Evolutionary conservation across 2,888 invertebrate genomes (phyloP).

Genomic region (Cheiracanthium punctorium): DNA sequence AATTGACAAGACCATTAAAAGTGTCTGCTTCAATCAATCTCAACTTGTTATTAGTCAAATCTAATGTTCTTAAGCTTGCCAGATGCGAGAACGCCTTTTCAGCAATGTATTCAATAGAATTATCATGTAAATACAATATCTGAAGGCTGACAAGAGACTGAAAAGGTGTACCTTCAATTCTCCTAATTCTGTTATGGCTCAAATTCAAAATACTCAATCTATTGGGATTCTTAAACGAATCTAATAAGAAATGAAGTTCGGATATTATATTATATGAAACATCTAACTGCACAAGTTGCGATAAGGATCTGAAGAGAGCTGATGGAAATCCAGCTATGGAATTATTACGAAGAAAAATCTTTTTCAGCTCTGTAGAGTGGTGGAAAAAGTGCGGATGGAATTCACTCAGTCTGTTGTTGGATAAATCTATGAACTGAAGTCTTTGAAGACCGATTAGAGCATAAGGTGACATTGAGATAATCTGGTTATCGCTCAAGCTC

Average conservation of each 20-base stretch:
- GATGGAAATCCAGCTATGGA: slow-evolving; percentile 90
- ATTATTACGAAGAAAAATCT: slow-evolving; percentile 93
- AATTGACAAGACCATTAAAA: slow-evolving; percentile 89
- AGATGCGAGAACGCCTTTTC: slow-evolving; percentile 92
- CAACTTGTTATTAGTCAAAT: slow-evolving; percentile 90
- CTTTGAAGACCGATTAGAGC: slow-evolving; percentile 87
- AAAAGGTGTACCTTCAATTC: slow-evolving; percentile 89
- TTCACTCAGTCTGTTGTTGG: slow-evolving; percentile 88
- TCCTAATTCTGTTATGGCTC: slow-evolving; percentile 87
- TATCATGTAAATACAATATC: slow-evolving; percentile 89
- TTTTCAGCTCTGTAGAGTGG: slow-evolving; percentile 85
- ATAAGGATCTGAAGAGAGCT: slow-evolving; percentile 81
- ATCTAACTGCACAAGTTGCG: slow-evolving; percentile 80
- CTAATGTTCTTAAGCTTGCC: slow-evolving; percentile 92
- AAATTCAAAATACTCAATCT: slow-evolving; percentile 90
- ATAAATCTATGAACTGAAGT: slow-evolving; percentile 88
- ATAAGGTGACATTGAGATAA: slow-evolving; percentile 82
- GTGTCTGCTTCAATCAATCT: slow-evolving; percentile 90
- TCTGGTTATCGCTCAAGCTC: slow-evolving; percentile 82
- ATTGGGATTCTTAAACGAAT: slow-evolving; percentile 91
- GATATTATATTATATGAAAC: slow-evolving; percentile 84
- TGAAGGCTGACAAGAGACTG: slow-evolving; percentile 89
- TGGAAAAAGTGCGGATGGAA: slow-evolving; percentile 89
- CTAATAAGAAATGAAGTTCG: slow-evolving; percentile 89
- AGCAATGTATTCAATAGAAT: slow-evolving; percentile 87